Base-by-base conservation (phyloP, 2,888 invertebrate genomes). In the Cantharis flavilabris region DNA sequence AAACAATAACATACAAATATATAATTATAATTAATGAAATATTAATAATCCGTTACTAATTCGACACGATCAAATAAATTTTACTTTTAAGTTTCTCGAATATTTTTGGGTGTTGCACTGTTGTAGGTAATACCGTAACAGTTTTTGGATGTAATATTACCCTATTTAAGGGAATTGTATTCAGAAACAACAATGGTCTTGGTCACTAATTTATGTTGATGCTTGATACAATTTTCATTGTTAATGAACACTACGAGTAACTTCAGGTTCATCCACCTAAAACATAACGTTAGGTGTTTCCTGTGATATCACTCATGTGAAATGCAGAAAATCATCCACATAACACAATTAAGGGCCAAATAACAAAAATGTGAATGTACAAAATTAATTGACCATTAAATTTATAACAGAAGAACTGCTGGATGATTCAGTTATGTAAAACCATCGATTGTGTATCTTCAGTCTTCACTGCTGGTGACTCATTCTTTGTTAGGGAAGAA, bases 181-280 rank as follows among this genome's bases (percentile, higher is more conserved):
- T 49, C n/a, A 49, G n/a, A 49, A 49, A 49, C n/a, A 49, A 49
- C 49, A 49, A 49, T n/a, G 49, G 49, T 49, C 49, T 49, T 49
- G 49, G 49, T 7, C 49, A 49, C 49, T 49, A 49, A 49, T 49
- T 49, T n/a, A n/a, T 49, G 49, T n/a, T 49, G n/a, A 5, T 49
- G 49, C 49, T 49, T 49, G 49, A n/a, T 49, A 49, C n/a, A 49
- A 49, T 49, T 49, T 49, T n/a, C n/a, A 49, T 49, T 49, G 49
- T 49, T 49, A n/a, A 49, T 49, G 11, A 7, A 49, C 49, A 49
- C n/a, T n/a, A 49, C n/a, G 49, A 49, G 33, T 20, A 20, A 3
- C 65, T 18, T 26, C 23, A 76, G 73, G 70, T 73, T 76, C 76
- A 76, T 70, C 76, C 76, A 73, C 73, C 76, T 71, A 73, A 73